Conservation (phyloP, 2,797 vertebrate species). For the Scarus forsteni region DNA sequence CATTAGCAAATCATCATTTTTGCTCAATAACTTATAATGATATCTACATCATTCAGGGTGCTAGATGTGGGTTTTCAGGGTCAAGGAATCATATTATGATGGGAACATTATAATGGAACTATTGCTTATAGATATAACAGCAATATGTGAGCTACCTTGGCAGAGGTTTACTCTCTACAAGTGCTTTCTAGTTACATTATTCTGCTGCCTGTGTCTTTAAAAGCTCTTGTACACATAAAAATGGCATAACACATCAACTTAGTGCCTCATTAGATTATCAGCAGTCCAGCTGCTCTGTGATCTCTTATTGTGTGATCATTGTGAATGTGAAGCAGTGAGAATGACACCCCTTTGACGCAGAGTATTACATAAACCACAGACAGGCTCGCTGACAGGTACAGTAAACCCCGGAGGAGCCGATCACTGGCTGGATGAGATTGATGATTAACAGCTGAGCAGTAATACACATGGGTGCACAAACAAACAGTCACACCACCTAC, state of each 20-base stretch:
- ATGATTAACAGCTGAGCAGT: conserved; percentile 64
- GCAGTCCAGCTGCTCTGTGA: conserved; percentile 19
- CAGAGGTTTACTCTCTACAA: too few species aligned
- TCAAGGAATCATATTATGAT: too few species aligned
- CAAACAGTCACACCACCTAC: conserved; percentile 30
- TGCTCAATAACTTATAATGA: too few species aligned
- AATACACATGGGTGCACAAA: conserved; percentile 17
- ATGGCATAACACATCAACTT: background rate
- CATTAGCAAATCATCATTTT: too few species aligned
- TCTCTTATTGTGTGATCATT: conserved; percentile 39
- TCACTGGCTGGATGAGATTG: conserved; percentile 23
- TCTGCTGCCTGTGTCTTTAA: background rate
- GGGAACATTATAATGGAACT: too few species aligned
- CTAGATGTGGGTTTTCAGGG: too few species aligned
- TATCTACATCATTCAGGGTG: too few species aligned
- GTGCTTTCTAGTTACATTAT: too few species aligned
- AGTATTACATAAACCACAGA: conserved; percentile 30
- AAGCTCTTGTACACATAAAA: conserved; percentile 16
- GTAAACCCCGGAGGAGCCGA: conserved; percentile 19
- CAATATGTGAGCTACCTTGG: too few species aligned
- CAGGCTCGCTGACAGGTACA: background rate
- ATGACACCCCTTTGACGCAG: conserved; percentile 21
- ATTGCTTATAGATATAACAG: too few species aligned
- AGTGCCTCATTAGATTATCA: conserved; percentile 21
- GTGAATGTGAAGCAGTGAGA: conserved; percentile 37